These are phyloP conservation scores for Trochalopteron elliotii DNA, from an alignment of 2,113 vertebrate species.

Conservation along the genomic window DNA sequence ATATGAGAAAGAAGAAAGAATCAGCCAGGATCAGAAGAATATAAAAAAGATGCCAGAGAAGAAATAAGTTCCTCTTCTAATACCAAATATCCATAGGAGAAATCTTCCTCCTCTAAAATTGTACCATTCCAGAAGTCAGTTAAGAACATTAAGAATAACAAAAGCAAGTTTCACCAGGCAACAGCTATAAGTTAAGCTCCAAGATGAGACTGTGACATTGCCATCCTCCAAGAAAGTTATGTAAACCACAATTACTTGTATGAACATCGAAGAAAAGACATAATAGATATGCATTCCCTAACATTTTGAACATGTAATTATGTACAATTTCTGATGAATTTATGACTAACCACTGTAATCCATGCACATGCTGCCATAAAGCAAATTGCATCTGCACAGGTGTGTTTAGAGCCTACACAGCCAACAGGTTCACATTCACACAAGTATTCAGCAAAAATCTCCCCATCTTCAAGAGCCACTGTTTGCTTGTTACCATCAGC, in stretches of 20 bases:
- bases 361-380: fast-evolving
- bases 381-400: not conserved
- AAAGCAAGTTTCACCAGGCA: not conserved
- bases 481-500: not conserved
- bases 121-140: not conserved
- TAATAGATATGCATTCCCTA: not conserved
- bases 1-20: not conserved
- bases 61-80: not conserved
- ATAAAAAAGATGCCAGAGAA: not conserved
- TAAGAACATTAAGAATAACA: not conserved
- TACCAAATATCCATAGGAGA: not conserved
- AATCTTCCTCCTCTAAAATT: not conserved
- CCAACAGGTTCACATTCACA: not conserved
- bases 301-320: not conserved
- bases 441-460: not conserved
- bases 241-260: not conserved
- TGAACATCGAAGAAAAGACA: not conserved
- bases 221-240: not conserved
- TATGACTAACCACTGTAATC: not conserved
- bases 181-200: not conserved
- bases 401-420: not conserved
- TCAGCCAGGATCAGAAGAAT: not conserved
- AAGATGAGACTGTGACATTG: not conserved
- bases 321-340: not conserved
- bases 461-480: not conserved